Percentiles rank a stretch among this genome's conserved stretches.
These are phyloP conservation scores for Heliconius hortense DNA, from an alignment of 2,888 invertebrate genomes.

Conservation along the genomic window DNA sequence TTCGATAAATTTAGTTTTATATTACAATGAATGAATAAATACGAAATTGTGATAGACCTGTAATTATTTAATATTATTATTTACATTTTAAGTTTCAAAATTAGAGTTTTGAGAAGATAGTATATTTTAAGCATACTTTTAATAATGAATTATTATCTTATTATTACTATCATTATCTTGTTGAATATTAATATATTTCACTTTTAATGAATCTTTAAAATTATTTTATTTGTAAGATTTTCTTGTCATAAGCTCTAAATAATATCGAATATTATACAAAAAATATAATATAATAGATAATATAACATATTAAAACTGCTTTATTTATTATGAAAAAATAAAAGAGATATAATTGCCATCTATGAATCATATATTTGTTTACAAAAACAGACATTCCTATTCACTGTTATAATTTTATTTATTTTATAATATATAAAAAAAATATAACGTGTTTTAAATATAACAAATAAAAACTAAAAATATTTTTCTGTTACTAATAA, in stretches of 20 bases:
- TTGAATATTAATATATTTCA: not conserved
- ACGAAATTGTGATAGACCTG: slow-evolving; percentile 6
- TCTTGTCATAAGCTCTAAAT: not conserved
- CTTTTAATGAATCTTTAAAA: not conserved
- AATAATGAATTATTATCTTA: slow-evolving; percentile 3
- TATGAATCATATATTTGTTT: not conserved
- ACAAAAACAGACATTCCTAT: slow-evolving; percentile 4
- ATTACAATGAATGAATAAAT: not conserved
- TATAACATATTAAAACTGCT: not conserved
- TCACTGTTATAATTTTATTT: slow-evolving; percentile 1
- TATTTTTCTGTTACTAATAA: not conserved
- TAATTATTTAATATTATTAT: slow-evolving; percentile 7
- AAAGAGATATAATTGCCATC: not conserved
- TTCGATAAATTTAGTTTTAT: not conserved
- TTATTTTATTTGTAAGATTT: not conserved
- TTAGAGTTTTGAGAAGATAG: not conserved
- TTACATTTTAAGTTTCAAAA: slow-evolving; percentile 1
- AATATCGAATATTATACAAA: not conserved
- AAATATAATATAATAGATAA: not conserved
- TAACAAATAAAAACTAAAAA: not conserved
- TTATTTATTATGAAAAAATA: slow-evolving; percentile 2
- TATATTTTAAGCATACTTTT: not conserved
- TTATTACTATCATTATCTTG: not conserved
- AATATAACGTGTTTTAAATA: not conserved
- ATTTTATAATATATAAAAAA: not conserved